Percentiles rank a stretch among this genome's conserved stretches.
Conservation (phyloP, 2,888 invertebrate species). For the Melinopterus prodromus region DNA sequence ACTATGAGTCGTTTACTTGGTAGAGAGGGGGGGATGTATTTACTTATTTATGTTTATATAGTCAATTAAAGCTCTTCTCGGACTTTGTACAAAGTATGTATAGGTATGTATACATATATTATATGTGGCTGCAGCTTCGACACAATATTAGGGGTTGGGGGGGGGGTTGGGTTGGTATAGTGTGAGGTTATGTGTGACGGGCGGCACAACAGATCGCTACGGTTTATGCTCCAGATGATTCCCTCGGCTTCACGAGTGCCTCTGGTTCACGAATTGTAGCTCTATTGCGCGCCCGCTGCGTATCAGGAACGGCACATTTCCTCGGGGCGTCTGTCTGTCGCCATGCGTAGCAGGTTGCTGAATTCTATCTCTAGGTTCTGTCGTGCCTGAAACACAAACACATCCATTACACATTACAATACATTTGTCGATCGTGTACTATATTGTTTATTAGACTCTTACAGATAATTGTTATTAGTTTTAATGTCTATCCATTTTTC, state of each 20-base stretch:
- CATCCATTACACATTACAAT: not conserved
- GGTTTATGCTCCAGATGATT: not conserved
- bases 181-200: not conserved
- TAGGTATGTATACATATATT: constrained; percentile 14
- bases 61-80: constrained; percentile 60
- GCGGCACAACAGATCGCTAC: not conserved
- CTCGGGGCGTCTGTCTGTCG: constrained; percentile 76
- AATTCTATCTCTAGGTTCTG: constrained; percentile 93
- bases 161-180: not conserved
- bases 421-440: no score
- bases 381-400: constrained; percentile 73
- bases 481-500: not conserved
- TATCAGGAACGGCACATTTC: constrained; percentile 59
- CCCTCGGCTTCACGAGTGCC: not conserved
- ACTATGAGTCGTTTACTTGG: constrained; percentile 54
- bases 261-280: not conserved
- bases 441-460: not conserved
- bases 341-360: constrained; percentile 81
- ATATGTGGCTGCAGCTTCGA: constrained; percentile 28
- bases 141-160: not conserved
- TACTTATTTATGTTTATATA: constrained; percentile 39
- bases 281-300: constrained; percentile 43
- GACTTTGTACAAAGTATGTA: constrained; percentile 51
- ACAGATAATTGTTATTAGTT: not conserved
- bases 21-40: constrained; percentile 26